Conservation (phyloP, 2,797 vertebrate genomes). For the Darevskia nairensis region DNA sequence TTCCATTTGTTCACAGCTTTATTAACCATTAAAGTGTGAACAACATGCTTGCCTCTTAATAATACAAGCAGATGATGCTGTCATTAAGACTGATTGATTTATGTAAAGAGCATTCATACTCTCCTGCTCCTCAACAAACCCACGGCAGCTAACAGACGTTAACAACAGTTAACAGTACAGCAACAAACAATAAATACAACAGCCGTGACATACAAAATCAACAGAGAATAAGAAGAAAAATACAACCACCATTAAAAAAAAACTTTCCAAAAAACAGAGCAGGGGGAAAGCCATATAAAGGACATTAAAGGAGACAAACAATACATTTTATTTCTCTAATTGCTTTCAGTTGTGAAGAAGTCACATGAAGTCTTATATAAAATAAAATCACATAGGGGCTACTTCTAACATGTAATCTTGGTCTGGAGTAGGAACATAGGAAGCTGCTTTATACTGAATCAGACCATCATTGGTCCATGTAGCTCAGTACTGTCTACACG, state of each 20-base stretch:
- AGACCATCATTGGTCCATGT: not conserved
- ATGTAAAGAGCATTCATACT: not conserved
- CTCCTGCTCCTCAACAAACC: not conserved
- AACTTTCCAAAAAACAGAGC: not conserved
- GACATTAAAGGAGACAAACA: not conserved
- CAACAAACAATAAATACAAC: not conserved
- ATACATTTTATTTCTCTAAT: not conserved
- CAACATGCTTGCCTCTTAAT: not conserved
- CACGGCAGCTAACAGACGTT: not conserved
- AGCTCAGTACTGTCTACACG: not conserved
- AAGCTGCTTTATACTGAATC: not conserved
- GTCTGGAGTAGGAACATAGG: not conserved
- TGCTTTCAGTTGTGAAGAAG: not conserved
- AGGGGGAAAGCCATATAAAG: not conserved
- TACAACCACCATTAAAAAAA: not conserved
- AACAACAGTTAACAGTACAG: not conserved
- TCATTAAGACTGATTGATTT: not conserved
- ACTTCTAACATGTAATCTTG: not conserved
- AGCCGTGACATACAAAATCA: not conserved
- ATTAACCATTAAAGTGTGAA: not conserved
- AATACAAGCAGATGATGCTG: not conserved
- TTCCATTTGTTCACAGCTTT: not conserved
- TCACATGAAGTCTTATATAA: not conserved
- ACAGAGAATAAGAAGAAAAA: not conserved
- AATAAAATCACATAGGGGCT: not conserved